A percentile compares a stretch with the other conserved stretches of the same genome.
phyloP scores from a whole-genome alignment of 2,797 vertebrate species.

The Phalanger gymnotis region DNA sequence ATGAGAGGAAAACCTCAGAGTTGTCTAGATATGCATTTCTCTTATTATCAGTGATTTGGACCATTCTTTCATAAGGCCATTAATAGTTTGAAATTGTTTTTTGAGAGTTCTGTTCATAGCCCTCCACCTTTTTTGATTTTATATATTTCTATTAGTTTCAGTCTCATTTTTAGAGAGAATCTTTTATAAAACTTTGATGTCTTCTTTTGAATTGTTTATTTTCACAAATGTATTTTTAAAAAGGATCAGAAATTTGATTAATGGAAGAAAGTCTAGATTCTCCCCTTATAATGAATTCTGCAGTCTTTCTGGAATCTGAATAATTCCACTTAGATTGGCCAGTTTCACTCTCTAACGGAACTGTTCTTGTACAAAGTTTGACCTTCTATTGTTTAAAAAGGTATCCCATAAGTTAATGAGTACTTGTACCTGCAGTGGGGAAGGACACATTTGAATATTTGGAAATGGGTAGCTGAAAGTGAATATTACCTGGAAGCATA shows the following conservation, averaged over 20 bases:
- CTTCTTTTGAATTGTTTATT: background rate
- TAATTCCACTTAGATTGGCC: background rate
- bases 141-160: background rate
- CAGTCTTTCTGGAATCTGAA: background rate
- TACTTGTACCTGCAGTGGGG: slow-evolving; percentile 67
- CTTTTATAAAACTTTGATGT: background rate
- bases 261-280: background rate
- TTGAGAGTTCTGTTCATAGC: background rate
- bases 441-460: slow-evolving; percentile 67
- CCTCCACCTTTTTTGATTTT: background rate
- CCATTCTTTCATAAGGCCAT: background rate
- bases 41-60: background rate
- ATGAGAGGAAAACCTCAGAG: background rate
- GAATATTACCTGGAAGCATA: slow-evolving; percentile 62
- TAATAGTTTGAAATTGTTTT: background rate
- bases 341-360: background rate
- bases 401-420: slow-evolving; percentile 47
- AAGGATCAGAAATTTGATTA: background rate
- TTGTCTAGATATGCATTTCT: background rate
- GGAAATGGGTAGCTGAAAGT: slow-evolving; percentile 62
- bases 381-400: slow-evolving; percentile 52
- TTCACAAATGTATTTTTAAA: background rate
- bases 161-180: background rate
- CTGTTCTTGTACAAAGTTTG: background rate
- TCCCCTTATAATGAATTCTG: background rate